A percentile compares a stretch with the other conserved stretches of the same genome.
phyloP scores from a whole-genome alignment of 2,888 invertebrate species.

The Cataglyphis albicans region DNA sequence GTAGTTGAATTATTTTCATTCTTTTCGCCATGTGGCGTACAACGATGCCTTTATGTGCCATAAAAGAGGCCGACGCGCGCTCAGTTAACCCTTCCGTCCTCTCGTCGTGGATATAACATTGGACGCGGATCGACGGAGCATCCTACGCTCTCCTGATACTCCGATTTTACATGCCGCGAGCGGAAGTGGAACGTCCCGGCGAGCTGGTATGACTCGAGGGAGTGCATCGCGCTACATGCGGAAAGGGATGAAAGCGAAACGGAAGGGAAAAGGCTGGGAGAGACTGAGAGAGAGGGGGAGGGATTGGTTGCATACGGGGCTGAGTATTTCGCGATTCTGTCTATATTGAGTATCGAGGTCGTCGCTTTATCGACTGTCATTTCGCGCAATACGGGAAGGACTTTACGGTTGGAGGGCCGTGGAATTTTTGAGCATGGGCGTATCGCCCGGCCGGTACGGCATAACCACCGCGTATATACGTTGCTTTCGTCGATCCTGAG shows the following conservation, averaged over 20 bases:
- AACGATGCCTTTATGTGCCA: constrained; percentile 83
- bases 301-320: background rate
- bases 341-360: constrained; percentile 66
- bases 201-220: constrained; percentile 21
- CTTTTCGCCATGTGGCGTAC: constrained; percentile 74
- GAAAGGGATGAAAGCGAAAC: constrained; percentile 9
- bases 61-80: constrained; percentile 74
- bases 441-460: constrained; percentile 1
- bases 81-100: constrained; percentile 63
- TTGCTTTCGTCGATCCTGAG: constrained; percentile 4
- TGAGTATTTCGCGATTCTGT: constrained; percentile 61
- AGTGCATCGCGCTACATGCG: constrained; percentile 1
- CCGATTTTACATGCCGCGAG: constrained; percentile 63
- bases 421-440: constrained; percentile 57
- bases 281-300: constrained; percentile 11
- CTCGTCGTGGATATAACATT: constrained; percentile 49
- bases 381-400: constrained; percentile 60
- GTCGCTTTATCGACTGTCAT: constrained; percentile 72
- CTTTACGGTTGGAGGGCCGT: constrained; percentile 60
- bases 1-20: constrained; percentile 82
- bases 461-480: background rate
- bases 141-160: constrained; percentile 58
- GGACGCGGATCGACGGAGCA: constrained; percentile 21
- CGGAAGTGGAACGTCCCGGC: constrained; percentile 54
- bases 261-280: background rate